These are phyloP conservation scores for Pygocentrus nattereri DNA, from an alignment of 2,797 vertebrate species.

Conservation along the genomic window DNA sequence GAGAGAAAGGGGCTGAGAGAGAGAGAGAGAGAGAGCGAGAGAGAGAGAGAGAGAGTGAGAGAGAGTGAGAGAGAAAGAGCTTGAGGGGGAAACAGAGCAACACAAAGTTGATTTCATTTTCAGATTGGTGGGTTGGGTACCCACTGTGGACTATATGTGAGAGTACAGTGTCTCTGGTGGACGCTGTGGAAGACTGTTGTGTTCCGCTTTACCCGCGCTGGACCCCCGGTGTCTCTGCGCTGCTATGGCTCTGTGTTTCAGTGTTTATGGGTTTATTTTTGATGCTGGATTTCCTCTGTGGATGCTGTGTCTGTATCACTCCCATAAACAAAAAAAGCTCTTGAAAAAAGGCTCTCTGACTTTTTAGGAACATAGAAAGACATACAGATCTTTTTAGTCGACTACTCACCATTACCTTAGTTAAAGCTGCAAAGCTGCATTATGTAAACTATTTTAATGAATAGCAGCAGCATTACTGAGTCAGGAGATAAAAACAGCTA, in stretches of 20 bases:
- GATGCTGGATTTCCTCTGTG: slow-evolving; percentile 25
- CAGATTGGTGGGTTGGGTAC: background rate
- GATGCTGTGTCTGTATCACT: background rate
- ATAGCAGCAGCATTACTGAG: too few relatives aligned
- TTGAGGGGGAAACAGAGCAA: background rate
- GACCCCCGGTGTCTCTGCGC: background rate
- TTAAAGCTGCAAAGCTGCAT: too few relatives aligned
- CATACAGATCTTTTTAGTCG: background rate
- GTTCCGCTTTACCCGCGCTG: slow-evolving; percentile 4
- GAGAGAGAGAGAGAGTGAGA: slow-evolving; percentile 2
- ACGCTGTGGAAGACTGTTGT: background rate
- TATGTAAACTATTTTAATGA: too few relatives aligned
- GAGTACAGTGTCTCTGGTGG: slow-evolving; percentile 9
- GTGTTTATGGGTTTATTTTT: slow-evolving; percentile 37
- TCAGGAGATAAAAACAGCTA: too few relatives aligned
- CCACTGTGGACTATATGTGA: background rate
- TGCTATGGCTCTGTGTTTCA: slow-evolving; percentile 26
- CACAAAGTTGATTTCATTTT: slow-evolving; percentile 10
- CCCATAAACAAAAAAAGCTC: background rate
- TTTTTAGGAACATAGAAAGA: background rate
- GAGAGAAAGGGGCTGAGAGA: background rate
- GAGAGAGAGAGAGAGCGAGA: background rate
- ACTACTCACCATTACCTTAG: too few relatives aligned
- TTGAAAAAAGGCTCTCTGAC: background rate
- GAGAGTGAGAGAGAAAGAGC: background rate